Evolutionary conservation across 2,113 vertebrate species (phyloP), one percentile per base, ranked within the genome.

Genomic region (Epinephelus moara): DNA sequence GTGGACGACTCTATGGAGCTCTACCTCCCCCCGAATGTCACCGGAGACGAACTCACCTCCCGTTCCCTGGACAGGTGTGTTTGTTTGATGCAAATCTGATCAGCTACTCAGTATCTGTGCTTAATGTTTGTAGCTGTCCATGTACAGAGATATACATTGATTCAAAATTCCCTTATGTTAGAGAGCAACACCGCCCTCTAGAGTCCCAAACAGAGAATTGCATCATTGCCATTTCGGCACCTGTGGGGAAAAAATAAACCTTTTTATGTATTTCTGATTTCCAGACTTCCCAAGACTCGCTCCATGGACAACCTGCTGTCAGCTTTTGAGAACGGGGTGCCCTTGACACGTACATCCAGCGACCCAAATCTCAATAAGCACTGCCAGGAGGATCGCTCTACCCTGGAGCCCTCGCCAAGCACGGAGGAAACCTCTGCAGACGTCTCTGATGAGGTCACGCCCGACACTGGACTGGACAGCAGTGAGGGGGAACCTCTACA

Each of bases 291-390:
- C 71, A 99, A 99, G 95, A 99, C 98, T 1, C 96, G 98, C 79
- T 99, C 98, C 33, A 95, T 99, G 98, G 98, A 99, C 78, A 97
- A 99, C 92, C 93, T 99, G 74, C 93, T 98, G 78, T 97, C 97
- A 37, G 96, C 96, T 30, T 97, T 96, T 62, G 98, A 99, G 78
- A 98, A 96, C 79, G 97, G 96, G 75, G 94, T 96, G 66, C 94
- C 97, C 0, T 93, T 99, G 84, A 98, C 97, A 0, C 97, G 98
- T 37, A 99, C 97, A 0, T 99, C 98, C 33, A 99, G 98, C n/a
- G 98, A 99, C 85, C 98, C 98, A 12, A 99, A 99, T 92, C 95
- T 99, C 84, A 99, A 99, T 80, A 97, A 99, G 94, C 98, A 99
- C 94, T 98, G 97, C 93, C 97, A 96, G 91, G 98, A 99, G 27